Conservation (phyloP, 2,797 vertebrate genomes). For the Ptychobarbus kaznakovi region DNA sequence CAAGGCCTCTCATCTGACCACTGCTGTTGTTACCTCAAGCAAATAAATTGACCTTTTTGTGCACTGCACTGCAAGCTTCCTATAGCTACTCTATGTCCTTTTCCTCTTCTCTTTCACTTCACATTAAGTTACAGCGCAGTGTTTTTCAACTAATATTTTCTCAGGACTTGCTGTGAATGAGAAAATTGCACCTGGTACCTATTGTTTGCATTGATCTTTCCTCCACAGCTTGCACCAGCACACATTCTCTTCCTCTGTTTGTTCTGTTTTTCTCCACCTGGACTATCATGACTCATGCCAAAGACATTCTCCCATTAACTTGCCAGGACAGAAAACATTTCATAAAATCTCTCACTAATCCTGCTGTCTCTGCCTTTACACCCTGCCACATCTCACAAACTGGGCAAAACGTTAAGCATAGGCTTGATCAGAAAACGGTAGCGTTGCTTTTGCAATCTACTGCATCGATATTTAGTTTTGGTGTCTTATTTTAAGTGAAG, state of each 20-base stretch:
- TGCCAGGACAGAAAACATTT: not conserved
- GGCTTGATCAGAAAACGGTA: not conserved
- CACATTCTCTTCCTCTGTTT: constrained; percentile 16
- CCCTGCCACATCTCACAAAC: not conserved
- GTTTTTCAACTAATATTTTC: constrained; percentile 7
- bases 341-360: not conserved
- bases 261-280: constrained; percentile 20
- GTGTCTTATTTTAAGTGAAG: not conserved
- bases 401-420: not conserved
- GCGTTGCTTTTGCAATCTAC: not conserved
- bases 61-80: constrained; percentile 14
- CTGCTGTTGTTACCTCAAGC: constrained; percentile 19
- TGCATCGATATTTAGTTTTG: not conserved
- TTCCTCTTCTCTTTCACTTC: constrained; percentile 11
- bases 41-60: constrained; percentile 44
- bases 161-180: constrained; percentile 4
- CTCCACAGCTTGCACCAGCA: constrained; percentile 1
- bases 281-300: not conserved
- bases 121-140: constrained; percentile 8
- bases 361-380: not conserved
- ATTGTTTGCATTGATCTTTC: constrained; percentile 19
- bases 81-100: constrained; percentile 1
- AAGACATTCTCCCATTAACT: constrained; percentile 1
- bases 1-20: constrained; percentile 37
- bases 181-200: constrained; percentile 17